A percentile compares a stretch with the other conserved stretches of the same genome.
These are phyloP conservation scores for Ranitomeya imitator DNA, from an alignment of 2,113 vertebrate species.

Conservation along the genomic window DNA sequence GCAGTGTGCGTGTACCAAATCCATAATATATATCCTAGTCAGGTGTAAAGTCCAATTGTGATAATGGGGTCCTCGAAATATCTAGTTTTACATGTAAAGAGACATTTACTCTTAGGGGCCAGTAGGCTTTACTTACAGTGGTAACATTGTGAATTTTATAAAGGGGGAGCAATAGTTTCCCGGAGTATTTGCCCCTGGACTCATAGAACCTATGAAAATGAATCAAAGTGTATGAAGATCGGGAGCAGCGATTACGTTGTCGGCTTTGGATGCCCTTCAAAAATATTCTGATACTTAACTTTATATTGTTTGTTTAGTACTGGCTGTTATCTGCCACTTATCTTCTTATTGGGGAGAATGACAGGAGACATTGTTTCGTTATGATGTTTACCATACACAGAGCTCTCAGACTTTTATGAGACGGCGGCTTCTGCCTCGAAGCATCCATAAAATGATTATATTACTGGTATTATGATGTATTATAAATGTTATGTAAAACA, in stretches of 20 bases:
- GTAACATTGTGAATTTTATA: no score
- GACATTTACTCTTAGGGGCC: no score
- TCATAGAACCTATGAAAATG: not conserved
- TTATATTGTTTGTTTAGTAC: constrained; percentile 32
- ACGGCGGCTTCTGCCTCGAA: not conserved
- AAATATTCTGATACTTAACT: not conserved
- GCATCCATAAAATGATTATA: not conserved
- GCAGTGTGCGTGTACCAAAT: no score
- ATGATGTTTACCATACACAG: constrained; percentile 36
- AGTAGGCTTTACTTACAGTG: no score
- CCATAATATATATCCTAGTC: no score
- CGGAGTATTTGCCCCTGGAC: not conserved
- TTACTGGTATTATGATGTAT: not conserved
- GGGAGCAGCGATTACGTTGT: not conserved
- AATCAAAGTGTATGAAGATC: not conserved
- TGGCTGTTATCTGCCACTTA: constrained; percentile 8
- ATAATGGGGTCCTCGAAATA: no score
- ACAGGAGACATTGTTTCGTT: not conserved
- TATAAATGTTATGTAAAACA: constrained; percentile 38
- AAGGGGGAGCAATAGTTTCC: no score
- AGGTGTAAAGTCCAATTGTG: no score
- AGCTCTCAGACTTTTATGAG: not conserved
- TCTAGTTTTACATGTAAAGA: no score
- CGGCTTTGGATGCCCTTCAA: constrained; percentile 30
- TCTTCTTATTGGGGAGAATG: not conserved